Base-by-base conservation (phyloP, 2,888 invertebrate species). In the Drosophila mimica region DNA sequence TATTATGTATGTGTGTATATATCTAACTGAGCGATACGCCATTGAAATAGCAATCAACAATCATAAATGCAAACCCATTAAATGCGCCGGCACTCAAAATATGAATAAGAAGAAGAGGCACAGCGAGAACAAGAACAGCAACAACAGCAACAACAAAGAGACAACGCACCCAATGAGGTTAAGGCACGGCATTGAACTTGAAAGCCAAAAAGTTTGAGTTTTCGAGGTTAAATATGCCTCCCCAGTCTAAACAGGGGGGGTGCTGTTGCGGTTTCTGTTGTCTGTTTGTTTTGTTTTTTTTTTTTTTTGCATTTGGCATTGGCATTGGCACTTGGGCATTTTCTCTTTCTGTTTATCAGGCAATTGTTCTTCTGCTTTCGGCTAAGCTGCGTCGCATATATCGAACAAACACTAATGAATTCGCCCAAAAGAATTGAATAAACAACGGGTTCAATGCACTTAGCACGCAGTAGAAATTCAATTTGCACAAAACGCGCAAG, bases 391-490 rank as follows among this genome's bases (percentile, higher is more conserved):
- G 79, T 75, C 79, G 74, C 78, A 84, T 84, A 68, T 68, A 46
- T 68, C 87, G 79, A 83, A 74, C 86, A 61, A 51, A 66, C 58
- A 52, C 59, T 76, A 76, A 73, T 58, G 69, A 71, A 69, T 70
- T 81, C 49, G 86, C 83, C 74, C 58, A 53, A 71, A 77, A 84
- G 15, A 46, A 81, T 88, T 70, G 73, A 88, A 88, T 83, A 85
- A 88, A 88, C 84, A 83, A 83, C 76, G 79, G 79, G 85, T 88
- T 85, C 85, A 85, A 86, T 85, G 89, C 89, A 85, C 85, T 83
- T 72, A 70, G 69, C 70, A 67, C 89, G 89, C 85, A 85, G 87
- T 85, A 83, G 84, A 86, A 86, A 83, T 88, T 86, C 65, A 86
- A 77, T 88, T 85, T 76, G 72, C 59, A 60, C 59, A 54, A 63